Base-by-base conservation (phyloP, 2,797 vertebrate genomes). In the Ficedula albicollis region DNA sequence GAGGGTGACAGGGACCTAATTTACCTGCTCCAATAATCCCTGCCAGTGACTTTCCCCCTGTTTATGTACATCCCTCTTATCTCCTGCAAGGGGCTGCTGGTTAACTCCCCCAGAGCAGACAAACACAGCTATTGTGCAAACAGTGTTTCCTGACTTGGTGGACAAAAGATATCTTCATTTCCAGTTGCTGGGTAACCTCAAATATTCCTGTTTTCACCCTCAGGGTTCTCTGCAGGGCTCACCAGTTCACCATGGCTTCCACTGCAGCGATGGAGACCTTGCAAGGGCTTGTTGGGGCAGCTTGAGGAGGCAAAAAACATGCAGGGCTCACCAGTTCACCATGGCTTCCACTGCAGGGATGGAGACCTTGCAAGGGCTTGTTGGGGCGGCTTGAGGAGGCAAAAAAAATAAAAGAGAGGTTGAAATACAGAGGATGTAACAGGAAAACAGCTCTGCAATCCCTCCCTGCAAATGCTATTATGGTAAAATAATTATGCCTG, bases 161-260 rank as follows among this genome's bases (percentile, higher is more conserved):
- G 87, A 44, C 84, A 63, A 59, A 81, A 3, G 20, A 19, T 30
- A 49, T 10, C 49, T 74, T 80, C 6, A 4, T 12, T 82, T 86
- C 32, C 23, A 86, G 90, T 90, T 91, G 91, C 95, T 88, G 93
- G 89, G 93, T 86, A 81, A 95, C 93, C 66, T 34, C 46, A 78
- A 70, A 73, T 70, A 32, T 62, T 81, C 67, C 19, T 55, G 26
- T 73, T 46, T 74, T 93, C 7, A 0, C 63, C 58, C 44, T 67
- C 74, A 5, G 3, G 1, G 9, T 49, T 78, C 23, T 59, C 36
- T 62, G 54, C 25, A 12, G 56, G 56, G 39, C 55, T 83, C 54
- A 15, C 18, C 30, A 46, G 22, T n/a, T 78, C 75, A 74, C 49
- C 34, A 4, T 20, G 0, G 7, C 44, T 73, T 48, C 52, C 34